These are phyloP conservation scores for Phaetusa simplex DNA, from an alignment of 2,113 vertebrate genomes.

Conservation along the genomic window DNA sequence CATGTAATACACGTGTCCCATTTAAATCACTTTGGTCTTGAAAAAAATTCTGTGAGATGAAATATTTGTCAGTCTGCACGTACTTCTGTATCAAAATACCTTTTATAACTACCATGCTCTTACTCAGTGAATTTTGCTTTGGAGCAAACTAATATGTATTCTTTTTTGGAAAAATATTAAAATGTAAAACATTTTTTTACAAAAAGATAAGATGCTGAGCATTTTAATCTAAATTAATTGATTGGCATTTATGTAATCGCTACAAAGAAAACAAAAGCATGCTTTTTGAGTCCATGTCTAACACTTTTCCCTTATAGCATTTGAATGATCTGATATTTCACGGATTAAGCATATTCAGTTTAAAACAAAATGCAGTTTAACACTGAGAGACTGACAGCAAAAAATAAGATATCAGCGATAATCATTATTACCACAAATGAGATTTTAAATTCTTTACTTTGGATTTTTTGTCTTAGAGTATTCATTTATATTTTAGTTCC, in stretches of 20 bases:
- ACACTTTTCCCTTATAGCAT: not conserved
- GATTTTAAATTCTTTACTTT: not conserved
- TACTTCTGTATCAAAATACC: not conserved
- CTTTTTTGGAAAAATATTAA: not conserved
- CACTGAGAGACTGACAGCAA: not conserved
- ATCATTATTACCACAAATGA: not conserved
- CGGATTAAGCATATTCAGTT: not conserved
- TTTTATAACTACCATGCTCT: not conserved
- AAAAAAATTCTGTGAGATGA: not conserved
- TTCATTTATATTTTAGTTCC: not conserved
- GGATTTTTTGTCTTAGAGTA: not conserved
- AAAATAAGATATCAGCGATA: rapidly evolving
- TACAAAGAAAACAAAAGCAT: not conserved
- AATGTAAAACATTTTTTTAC: not conserved
- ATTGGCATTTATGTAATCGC: rapidly evolving
- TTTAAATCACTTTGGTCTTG: not conserved
- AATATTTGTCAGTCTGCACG: not conserved
- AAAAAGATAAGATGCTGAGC: not conserved
- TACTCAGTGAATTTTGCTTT: not conserved
- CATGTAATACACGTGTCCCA: not conserved
- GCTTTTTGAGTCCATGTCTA: not conserved
- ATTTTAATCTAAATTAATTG: not conserved
- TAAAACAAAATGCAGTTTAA: not conserved
- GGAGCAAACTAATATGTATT: not conserved
- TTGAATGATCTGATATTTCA: not conserved